A percentile compares a stretch with the other conserved stretches of the same genome.
Conservation (phyloP, 2,797 vertebrate species). For the Rhyacichthys aspro region DNA sequence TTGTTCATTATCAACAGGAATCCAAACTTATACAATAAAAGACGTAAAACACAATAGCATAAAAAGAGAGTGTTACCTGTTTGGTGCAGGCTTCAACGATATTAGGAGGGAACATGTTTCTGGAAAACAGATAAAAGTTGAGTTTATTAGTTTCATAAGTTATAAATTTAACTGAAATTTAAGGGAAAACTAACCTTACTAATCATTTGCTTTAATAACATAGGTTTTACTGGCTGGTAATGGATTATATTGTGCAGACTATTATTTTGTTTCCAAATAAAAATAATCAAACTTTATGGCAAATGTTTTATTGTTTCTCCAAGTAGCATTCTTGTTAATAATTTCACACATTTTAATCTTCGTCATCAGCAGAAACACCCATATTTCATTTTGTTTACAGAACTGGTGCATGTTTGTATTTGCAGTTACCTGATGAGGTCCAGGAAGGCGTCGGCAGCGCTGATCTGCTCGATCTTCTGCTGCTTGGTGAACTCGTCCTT, state of each 20-base stretch:
- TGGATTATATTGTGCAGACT: neutral
- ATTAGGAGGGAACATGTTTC: conserved; percentile 99
- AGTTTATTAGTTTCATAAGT: neutral
- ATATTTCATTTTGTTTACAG: neutral
- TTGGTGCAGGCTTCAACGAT: conserved; percentile 97
- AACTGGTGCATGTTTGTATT: neutral
- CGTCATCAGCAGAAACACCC: neutral
- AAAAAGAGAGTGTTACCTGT: conserved; percentile 82
- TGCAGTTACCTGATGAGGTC: conserved; percentile 92
- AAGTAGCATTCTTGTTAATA: no score
- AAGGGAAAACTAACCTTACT: no score
- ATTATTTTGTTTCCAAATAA: neutral
- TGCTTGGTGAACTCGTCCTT: conserved; percentile 90
- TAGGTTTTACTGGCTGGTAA: no score
- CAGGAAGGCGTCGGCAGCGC: conserved; percentile 93
- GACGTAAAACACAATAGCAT: no score
- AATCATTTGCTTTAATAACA: no score
- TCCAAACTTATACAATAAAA: neutral
- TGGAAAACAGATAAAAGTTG: conserved; percentile 68
- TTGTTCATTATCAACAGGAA: neutral
- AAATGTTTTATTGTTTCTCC: neutral
- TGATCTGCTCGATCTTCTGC: conserved; percentile 89
- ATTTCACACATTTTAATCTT: conserved; percentile 1
- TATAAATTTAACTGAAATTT: no score
- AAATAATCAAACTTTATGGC: no score